Conservation (phyloP, 2,797 vertebrate genomes). For the Falco columbarius region DNA sequence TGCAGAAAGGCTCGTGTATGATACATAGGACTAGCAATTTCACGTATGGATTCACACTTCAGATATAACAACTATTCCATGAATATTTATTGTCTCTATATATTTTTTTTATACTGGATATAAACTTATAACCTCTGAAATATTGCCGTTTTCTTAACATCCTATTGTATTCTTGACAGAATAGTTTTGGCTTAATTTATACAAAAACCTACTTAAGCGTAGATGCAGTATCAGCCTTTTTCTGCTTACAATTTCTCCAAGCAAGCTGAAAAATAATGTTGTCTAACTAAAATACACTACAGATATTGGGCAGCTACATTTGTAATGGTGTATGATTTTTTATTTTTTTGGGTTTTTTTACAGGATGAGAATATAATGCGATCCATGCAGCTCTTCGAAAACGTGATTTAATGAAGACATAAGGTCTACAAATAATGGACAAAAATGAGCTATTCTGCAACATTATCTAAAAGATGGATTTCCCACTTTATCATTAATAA, state of each 20-base stretch:
- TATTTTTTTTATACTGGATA: neutral
- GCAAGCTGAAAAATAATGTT: neutral
- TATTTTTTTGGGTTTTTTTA: neutral
- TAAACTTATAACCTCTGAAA: neutral
- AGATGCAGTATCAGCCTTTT: neutral
- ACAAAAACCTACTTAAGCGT: neutral
- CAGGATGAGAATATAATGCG: constrained; percentile 99
- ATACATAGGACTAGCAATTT: neutral
- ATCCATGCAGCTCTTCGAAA: constrained; percentile 99
- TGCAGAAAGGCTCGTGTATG: neutral
- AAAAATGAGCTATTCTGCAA: constrained; percentile 75
- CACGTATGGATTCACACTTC: neutral
- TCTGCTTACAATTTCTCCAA: neutral
- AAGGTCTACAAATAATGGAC: constrained; percentile 68
- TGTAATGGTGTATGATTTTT: constrained; percentile 9
- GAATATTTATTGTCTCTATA: neutral
- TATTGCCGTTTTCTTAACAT: neutral
- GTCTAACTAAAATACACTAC: neutral
- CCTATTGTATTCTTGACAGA: neutral
- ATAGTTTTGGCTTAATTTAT: neutral
- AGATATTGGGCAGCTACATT: neutral
- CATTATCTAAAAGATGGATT: constrained; percentile 75
- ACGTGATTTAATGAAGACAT: constrained; percentile 90
- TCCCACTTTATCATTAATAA: constrained; percentile 77
- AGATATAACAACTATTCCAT: neutral